phyloP scores from a whole-genome alignment of 2,888 invertebrate genomes.

The Ophion obscuratus region DNA sequence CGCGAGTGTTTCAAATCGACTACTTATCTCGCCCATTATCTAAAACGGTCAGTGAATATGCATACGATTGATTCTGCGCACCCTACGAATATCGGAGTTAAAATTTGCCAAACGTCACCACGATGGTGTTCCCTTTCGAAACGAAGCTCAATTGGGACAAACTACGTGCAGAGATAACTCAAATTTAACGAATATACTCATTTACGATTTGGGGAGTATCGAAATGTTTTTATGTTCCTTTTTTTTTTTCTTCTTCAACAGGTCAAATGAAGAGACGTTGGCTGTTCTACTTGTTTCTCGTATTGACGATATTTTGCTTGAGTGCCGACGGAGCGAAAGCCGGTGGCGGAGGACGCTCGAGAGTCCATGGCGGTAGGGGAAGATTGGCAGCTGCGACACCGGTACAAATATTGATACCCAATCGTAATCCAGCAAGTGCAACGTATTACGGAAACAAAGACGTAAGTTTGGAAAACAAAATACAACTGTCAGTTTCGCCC shows the following conservation, averaged over 20 bases:
- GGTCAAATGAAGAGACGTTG: slow-evolving; percentile 73
- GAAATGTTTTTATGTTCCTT: neutral
- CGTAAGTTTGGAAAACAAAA: slow-evolving; percentile 83
- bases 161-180: neutral
- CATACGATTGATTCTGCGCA: slow-evolving; percentile 58
- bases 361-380: slow-evolving; percentile 81
- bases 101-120: neutral
- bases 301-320: slow-evolving; percentile 71
- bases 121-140: neutral
- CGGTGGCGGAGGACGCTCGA: slow-evolving; percentile 72
- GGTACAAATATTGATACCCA: slow-evolving; percentile 86
- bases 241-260: slow-evolving; percentile 5
- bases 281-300: slow-evolving; percentile 69
- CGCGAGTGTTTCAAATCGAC: slow-evolving; percentile 60
- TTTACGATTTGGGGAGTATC: neutral
- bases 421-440: slow-evolving; percentile 86
- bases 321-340: slow-evolving; percentile 74
- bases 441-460: slow-evolving; percentile 88
- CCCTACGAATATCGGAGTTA: slow-evolving; percentile 18
- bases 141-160: slow-evolving; percentile 2
- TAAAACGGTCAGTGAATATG: slow-evolving; percentile 65
- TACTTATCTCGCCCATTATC: slow-evolving; percentile 58
- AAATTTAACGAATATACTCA: neutral
- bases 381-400: slow-evolving; percentile 84
- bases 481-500: neutral